A percentile compares a stretch with the other conserved stretches of the same genome.
Evolutionary conservation across 1,140 invertebrate genomes (phyloP).

Genomic region (Agrypnia vestita): DNA sequence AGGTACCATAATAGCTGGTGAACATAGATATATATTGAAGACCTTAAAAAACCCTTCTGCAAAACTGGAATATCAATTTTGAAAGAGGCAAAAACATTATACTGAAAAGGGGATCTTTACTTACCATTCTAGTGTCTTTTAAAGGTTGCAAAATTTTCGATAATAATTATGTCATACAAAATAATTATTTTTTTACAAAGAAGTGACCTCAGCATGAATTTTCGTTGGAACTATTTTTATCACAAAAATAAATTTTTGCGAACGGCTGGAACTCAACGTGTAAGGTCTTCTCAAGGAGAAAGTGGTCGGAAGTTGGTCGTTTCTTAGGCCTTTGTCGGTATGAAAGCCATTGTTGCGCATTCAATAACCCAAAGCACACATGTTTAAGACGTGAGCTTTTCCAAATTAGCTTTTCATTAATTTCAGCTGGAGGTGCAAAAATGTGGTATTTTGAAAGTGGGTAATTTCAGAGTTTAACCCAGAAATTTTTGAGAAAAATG

Average conservation of each 20-base stretch:
- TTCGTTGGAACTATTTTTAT: too few relatives aligned
- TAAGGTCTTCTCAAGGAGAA: constrained; percentile 21
- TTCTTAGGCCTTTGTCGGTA: constrained; percentile 23
- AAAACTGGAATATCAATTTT: too few relatives aligned
- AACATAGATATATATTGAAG: too few relatives aligned
- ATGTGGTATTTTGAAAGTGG: not conserved
- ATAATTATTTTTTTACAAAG: too few relatives aligned
- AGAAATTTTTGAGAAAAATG: not conserved
- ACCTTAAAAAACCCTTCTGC: too few relatives aligned
- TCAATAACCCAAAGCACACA: constrained; percentile 26
- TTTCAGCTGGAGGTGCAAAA: not conserved
- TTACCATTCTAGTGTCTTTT: too few relatives aligned
- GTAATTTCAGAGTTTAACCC: not conserved
- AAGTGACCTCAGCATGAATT: too few relatives aligned
- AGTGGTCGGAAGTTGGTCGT: constrained; percentile 36
- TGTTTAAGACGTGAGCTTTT: constrained; percentile 24
- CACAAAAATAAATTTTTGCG: not conserved
- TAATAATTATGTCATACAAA: too few relatives aligned
- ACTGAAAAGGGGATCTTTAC: too few relatives aligned
- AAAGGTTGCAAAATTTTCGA: too few relatives aligned
- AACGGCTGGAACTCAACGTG: not conserved
- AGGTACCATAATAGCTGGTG: too few relatives aligned
- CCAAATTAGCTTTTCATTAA: constrained; percentile 32
- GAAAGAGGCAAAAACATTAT: too few relatives aligned
- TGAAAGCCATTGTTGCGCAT: constrained; percentile 30